Evolutionary conservation across 2,113 vertebrate genomes (phyloP), one percentile per base, ranked within the genome.

Genomic region (Mixornis gularis): DNA sequence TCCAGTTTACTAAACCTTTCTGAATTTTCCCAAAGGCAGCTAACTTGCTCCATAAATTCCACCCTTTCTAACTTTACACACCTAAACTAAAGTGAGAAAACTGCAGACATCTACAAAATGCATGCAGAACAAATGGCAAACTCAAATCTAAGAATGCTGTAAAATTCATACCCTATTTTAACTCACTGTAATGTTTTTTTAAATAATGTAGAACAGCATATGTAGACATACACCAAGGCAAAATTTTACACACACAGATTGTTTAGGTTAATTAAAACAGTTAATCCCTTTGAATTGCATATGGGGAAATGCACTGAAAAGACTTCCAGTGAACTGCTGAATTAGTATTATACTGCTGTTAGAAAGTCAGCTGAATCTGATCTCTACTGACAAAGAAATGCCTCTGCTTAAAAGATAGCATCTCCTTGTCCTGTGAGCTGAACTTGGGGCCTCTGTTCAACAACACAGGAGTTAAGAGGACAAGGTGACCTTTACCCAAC

Each of bases 91-190:
- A 13, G 27, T 53, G 29, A 73, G 25, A 13, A 85, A 24, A 48
- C 34, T 7, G 12, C 17, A 70, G 56, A 69, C 22, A 66, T 29
- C 25, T 13, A 63, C 1, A 0, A 64, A 41, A 55, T 0, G 0
- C 10, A 26, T 6, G 59, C 53, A 77, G 40, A 83, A 83, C 20
- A 52, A 80, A 59, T 4, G 5, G 29, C 13, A 76, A 68, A 46
- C 20, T 22, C 15, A 82, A 15, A 58, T 17, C 13, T 27, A 40
- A 58, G 17, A 32, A 64, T 10, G 4, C 5, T 64, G 20, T 12
- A 7, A 34, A 7, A 34, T 56, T 85, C 55, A 56, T 10, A 30
- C 9, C 4, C 6, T 60, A 60, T 51, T 60, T 60, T 38, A 85
- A 48, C 9, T 58, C 17, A 13, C 13, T 29, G 6, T 25, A 29